These are phyloP conservation scores for Euspilapteryx auroguttella DNA, from an alignment of 2,888 invertebrate genomes.

Conservation along the genomic window DNA sequence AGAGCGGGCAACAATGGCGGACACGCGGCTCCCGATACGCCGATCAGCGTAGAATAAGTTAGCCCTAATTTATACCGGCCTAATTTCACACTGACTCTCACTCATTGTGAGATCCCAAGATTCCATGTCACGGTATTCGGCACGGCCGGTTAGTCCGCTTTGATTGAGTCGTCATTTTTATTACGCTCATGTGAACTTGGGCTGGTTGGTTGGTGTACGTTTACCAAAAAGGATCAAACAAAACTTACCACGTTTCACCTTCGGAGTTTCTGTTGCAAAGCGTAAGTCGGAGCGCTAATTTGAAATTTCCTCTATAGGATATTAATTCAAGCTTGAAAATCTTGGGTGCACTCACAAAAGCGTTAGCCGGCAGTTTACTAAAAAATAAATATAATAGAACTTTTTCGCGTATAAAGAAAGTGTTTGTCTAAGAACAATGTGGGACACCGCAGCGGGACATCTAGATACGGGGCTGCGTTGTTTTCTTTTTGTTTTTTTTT, in stretches of 20 bases:
- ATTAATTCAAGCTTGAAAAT: slow-evolving; percentile 47
- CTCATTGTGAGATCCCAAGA: slow-evolving; percentile 44
- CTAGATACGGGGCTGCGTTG: slow-evolving; percentile 39
- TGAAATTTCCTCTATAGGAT: slow-evolving; percentile 19
- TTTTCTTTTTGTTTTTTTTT: slow-evolving; percentile 33
- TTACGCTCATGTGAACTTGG: too few species aligned
- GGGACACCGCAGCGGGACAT: slow-evolving; percentile 51
- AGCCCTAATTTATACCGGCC: slow-evolving; percentile 42
- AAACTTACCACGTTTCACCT: too few species aligned
- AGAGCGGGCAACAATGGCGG: slow-evolving; percentile 39
- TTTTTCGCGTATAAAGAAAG: slow-evolving; percentile 40
- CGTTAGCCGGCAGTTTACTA: slow-evolving; percentile 20
- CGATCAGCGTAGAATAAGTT: slow-evolving; percentile 27
- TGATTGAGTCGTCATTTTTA: slow-evolving; percentile 41
- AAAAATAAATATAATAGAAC: slow-evolving; percentile 37
- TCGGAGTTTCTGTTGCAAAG: too few species aligned
- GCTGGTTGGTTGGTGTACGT: too few species aligned
- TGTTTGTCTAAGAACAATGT: slow-evolving; percentile 58
- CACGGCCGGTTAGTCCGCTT: slow-evolving; percentile 28
- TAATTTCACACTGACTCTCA: slow-evolving; percentile 53
- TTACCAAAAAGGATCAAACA: too few species aligned
- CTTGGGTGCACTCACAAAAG: slow-evolving; percentile 25
- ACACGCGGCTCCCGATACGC: slow-evolving; percentile 45
- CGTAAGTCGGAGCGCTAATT: slow-evolving; percentile 23
- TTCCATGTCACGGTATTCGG: slow-evolving; percentile 47